Evolutionary conservation across 2,113 vertebrate species (phyloP).

Genomic region (Ochotona princeps): DNA sequence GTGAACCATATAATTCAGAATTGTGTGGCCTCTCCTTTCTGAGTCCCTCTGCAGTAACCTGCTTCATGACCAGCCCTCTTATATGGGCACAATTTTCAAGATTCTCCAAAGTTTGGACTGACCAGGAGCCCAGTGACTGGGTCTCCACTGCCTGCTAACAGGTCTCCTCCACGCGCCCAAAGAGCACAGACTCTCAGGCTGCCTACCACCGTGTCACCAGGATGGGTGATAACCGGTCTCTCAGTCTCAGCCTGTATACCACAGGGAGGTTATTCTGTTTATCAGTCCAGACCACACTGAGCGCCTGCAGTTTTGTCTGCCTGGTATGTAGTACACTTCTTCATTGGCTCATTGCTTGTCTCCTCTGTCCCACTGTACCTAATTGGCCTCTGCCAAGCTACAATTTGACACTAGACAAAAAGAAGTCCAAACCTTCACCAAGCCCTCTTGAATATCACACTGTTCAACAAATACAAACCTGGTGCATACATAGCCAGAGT

Average conservation of each 20-base stretch:
- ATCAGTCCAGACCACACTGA: background rate
- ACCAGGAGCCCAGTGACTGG: background rate
- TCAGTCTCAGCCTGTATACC: background rate
- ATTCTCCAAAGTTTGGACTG: background rate
- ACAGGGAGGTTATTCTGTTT: rapidly evolving
- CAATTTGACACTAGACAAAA: background rate
- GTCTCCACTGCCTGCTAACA: background rate
- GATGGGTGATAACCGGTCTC: background rate
- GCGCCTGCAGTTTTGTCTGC: background rate
- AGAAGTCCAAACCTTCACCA: background rate
- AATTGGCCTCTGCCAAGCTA: background rate
- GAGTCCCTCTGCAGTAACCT: background rate
- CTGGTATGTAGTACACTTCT: rapidly evolving
- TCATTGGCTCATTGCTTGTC: too few relatives aligned
- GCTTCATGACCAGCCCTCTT: background rate
- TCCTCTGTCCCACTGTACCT: background rate
- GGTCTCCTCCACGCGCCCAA: background rate
- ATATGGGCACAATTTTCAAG: rapidly evolving
- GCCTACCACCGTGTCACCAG: background rate
- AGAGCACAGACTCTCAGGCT: background rate
- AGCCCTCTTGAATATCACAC: background rate
- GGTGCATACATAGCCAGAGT: background rate
- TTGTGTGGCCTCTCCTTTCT: background rate
- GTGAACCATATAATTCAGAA: background rate
- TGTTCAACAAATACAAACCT: background rate